Evolutionary conservation across 1,140 invertebrate genomes (phyloP).

Genomic region (Leptinotarsa lineolata): DNA sequence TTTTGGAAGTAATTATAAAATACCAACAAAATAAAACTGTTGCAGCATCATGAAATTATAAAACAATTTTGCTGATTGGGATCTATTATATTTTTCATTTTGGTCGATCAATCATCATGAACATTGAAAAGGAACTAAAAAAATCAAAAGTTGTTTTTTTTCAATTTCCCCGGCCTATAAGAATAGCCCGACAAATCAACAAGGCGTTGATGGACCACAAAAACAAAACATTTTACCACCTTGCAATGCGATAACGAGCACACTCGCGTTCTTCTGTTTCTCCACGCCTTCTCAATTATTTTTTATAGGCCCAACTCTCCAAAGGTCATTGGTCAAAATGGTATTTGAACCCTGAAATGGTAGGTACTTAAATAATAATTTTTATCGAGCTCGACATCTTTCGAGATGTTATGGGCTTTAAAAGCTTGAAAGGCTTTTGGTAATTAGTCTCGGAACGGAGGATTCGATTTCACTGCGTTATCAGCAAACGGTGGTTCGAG

Average conservation of each 20-base stretch:
- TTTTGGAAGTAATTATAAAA: too few species aligned
- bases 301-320: conserved; percentile 7
- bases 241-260: background rate
- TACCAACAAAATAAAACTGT: too few species aligned
- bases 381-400: conserved; percentile 3
- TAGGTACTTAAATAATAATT: conserved; percentile 21
- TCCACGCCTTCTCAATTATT: conserved; percentile 7
- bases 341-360: conserved; percentile 40
- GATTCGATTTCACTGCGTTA: background rate
- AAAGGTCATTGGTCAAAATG: conserved; percentile 42
- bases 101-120: too few species aligned
- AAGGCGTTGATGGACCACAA: too few species aligned
- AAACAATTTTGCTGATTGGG: too few species aligned
- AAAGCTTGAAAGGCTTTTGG: background rate
- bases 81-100: too few species aligned
- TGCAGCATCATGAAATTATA: too few species aligned
- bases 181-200: too few species aligned
- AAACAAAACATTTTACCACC: too few species aligned
- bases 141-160: too few species aligned
- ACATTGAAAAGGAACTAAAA: too few species aligned
- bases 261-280: conserved; percentile 1
- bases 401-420: background rate
- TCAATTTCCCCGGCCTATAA: too few species aligned
- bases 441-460: background rate
- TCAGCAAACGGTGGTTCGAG: background rate